These are phyloP conservation scores for Eudemis profundana DNA, from an alignment of 2,888 invertebrate genomes.

Conservation along the genomic window DNA sequence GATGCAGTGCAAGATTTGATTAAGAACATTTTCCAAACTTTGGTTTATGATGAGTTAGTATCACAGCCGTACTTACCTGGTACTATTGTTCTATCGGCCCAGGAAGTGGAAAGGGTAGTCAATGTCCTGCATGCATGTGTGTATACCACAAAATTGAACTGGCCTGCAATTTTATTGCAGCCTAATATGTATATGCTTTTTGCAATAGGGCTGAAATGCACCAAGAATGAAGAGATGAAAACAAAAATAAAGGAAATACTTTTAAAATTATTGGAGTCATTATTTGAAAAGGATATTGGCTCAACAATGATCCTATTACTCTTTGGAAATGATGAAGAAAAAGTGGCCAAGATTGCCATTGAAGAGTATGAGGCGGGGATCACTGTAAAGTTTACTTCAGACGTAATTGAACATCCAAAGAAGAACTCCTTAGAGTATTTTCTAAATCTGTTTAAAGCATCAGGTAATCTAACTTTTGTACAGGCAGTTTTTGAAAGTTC, in stretches of 20 bases:
- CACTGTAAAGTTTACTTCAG: constrained; percentile 61
- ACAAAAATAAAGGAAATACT: constrained; percentile 69
- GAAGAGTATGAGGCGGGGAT: constrained; percentile 75
- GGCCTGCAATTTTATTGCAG: constrained; percentile 66
- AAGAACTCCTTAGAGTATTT: constrained; percentile 65
- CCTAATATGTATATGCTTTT: constrained; percentile 77
- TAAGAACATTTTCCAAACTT: constrained; percentile 61
- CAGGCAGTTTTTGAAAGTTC: constrained; percentile 64
- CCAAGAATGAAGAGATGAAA: constrained; percentile 62
- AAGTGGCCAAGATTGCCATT: constrained; percentile 52
- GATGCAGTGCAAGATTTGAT: constrained; percentile 64
- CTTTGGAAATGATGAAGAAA: constrained; percentile 57
- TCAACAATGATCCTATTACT: constrained; percentile 57
- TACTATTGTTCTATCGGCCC: constrained; percentile 67
- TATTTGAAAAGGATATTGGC: constrained; percentile 55
- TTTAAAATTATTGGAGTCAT: constrained; percentile 64
- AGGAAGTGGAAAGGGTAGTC: constrained; percentile 71
- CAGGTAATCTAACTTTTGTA: constrained; percentile 56
- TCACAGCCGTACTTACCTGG: constrained; percentile 62
- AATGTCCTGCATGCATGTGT: constrained; percentile 70
- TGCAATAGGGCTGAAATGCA: constrained; percentile 68
- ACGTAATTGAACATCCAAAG: constrained; percentile 50
- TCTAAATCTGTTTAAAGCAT: constrained; percentile 62
- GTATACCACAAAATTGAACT: constrained; percentile 60
- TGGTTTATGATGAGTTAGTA: constrained; percentile 60